Percentiles rank a stretch among this genome's conserved stretches.
Evolutionary conservation across 2,888 invertebrate species (phyloP).

Genomic region (Mantis religiosa): DNA sequence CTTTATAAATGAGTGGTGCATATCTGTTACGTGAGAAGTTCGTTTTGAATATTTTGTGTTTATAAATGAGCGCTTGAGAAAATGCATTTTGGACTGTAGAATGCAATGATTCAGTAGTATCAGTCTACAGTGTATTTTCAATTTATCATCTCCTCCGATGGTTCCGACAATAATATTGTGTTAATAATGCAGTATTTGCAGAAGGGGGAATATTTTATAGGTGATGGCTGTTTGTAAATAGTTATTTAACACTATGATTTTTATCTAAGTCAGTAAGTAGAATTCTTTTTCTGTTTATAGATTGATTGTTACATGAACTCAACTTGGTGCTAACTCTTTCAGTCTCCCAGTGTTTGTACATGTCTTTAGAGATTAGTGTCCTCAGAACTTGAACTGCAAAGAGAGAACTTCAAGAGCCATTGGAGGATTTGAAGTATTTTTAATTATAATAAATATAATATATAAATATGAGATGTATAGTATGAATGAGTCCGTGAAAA

Average conservation of each 20-base stretch:
- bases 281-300: background rate
- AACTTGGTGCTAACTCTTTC: background rate
- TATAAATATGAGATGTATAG: slow-evolving; percentile 26
- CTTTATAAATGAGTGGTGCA: background rate
- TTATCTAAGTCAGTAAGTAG: background rate
- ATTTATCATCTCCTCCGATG: slow-evolving; percentile 32
- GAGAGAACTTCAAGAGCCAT: slow-evolving; percentile 24
- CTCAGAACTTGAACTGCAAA: background rate
- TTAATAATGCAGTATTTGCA: slow-evolving; percentile 14
- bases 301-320: background rate
- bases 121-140: slow-evolving; percentile 29
- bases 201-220: slow-evolving; percentile 27
- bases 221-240: slow-evolving; percentile 26
- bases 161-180: slow-evolving; percentile 20
- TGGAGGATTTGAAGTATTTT: slow-evolving; percentile 31
- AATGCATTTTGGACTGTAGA: slow-evolving; percentile 23
- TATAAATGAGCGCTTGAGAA: slow-evolving; percentile 6
- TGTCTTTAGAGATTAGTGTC: background rate
- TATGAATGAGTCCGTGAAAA: slow-evolving; percentile 6
- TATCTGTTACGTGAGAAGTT: background rate
- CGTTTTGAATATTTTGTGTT: slow-evolving; percentile 2
- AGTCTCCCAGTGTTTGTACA: background rate
- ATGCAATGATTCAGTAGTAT: background rate
- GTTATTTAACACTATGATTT: slow-evolving; percentile 22
- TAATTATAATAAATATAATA: slow-evolving; percentile 29